Base-by-base conservation (phyloP, 2,888 invertebrate genomes). In the Timandra comae region DNA sequence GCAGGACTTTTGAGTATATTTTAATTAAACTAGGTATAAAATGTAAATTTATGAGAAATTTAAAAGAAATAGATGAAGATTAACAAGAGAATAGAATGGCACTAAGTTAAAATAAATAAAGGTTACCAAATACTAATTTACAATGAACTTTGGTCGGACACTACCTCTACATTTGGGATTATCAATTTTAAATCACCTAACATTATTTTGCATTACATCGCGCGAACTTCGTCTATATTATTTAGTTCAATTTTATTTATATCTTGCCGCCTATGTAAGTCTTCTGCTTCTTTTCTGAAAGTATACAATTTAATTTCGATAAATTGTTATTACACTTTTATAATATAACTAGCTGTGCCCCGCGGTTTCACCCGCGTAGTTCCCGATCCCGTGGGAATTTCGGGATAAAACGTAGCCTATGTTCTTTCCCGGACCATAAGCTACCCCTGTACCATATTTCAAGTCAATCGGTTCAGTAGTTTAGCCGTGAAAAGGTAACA, bases 141-240 rank as follows among this genome's bases (percentile, higher is more conserved):
- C 54, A 63, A 57, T 64, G 68, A 79, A 70, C 84, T 85, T 85
- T 85, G 84, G 84, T 82, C 69, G 77, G 64, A 70, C n/a, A 70
- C 80, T 82, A 82, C 70, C 60, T 59, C 82, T 84, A 82, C 71
- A 70, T 78, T 78, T 80, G 74, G 78, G 65, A 61, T 58, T 38
- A 41, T 49, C 43, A 49, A n/a, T n/a, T n/a, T n/a, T n/a, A n/a
- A n/a, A n/a, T n/a, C n/a, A 39, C 35, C 37, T 27, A 12, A 22
- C 24, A 8, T 5, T 20, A 27, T 25, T 23, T 23, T 26, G 4
- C 24, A 45, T 37, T 80, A 82, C 85, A 86, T 86, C 29, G 81
- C 80, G 44, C 62, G 63, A 19, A 69, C 44, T 44, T 74, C 67
- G 51, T 79, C 70, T 51, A 80, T 68, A 52, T 70, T 66, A 35